Percentiles rank a stretch among this genome's conserved stretches.
These are phyloP conservation scores for Helarctos malayanus DNA, from an alignment of 2,797 vertebrate species.

Conservation along the genomic window DNA sequence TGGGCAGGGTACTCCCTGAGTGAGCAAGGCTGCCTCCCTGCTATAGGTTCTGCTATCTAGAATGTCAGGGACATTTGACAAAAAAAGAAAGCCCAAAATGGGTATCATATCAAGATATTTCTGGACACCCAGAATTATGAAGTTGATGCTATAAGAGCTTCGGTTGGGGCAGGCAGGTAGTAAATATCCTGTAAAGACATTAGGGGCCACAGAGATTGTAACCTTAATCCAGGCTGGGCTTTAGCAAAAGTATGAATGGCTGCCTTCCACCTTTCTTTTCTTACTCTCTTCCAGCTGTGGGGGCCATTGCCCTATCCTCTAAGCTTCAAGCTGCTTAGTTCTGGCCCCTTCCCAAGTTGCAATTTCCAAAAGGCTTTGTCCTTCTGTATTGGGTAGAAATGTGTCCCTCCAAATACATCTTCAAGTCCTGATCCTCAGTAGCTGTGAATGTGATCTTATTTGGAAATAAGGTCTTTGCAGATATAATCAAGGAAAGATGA, in stretches of 20 bases:
- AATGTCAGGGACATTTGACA: background rate
- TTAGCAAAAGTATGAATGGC: background rate
- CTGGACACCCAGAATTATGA: background rate
- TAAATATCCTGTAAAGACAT: slow-evolving; percentile 24
- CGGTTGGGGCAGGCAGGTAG: background rate
- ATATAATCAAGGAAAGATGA: slow-evolving; percentile 2
- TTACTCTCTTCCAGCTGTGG: background rate
- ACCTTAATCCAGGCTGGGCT: background rate
- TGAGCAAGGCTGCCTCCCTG: background rate
- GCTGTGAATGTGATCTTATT: background rate
- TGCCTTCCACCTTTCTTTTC: background rate
- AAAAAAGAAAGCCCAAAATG: background rate
- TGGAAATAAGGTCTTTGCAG: background rate
- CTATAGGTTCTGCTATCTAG: background rate
- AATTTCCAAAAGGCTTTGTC: background rate
- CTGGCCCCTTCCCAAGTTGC: background rate
- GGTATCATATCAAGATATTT: background rate
- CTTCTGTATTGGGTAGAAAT: background rate
- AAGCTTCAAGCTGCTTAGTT: background rate
- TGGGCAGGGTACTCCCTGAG: background rate
- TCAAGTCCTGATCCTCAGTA: background rate
- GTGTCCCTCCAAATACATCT: background rate
- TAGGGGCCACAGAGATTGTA: background rate
- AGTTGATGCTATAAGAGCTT: background rate
- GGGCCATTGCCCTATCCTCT: background rate